Evolutionary conservation across 2,888 invertebrate species (phyloP), one percentile per base, ranked within the genome.

Genomic region (Druceiella hillmani): DNA sequence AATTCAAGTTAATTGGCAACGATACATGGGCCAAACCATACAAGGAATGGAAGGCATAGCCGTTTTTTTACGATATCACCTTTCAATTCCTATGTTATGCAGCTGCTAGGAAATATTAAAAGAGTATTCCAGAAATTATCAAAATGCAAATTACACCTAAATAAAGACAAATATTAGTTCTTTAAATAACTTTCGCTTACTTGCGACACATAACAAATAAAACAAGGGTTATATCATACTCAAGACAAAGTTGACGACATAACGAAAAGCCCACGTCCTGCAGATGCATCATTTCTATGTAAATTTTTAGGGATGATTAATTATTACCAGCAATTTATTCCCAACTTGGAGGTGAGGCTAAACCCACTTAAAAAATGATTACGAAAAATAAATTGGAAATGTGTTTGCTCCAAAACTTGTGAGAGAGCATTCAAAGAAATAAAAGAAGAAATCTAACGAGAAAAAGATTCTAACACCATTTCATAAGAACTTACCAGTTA

Each of bases 401-500:
- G 11, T 22, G 5, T 6, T n/a, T 48, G 24, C 51, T 38, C 32
- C 38, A 30, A 31, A 28, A 28, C 44, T 28, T 44, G n/a, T 28
- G 33, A 47, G 15, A 24, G 25, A 5, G 9, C 1, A 5, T 45
- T 49, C 27, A 10, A 37, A 25, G 24, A 40, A 22, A 7, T 47
- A 4, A 53, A 52, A 43, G n/a, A 50, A 13, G 50, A 52, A 34
- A 47, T 52, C 1, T 33, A 42, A 14, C n/a, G 39, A 46, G 24
- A 42, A 44, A n/a, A 36, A 38, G 22, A 45, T 50, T 17, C 35
- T 54, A n/a, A 44, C 35, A 30, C 52, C 50, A 24, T 56, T 49
- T 29, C 39, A 55, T 38, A 35, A 28, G 11, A 40, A 49, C 9
- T 39, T 51, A 40, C 50, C 52, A 3, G 15, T 55, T 2, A 37